phyloP scores from a whole-genome alignment of 2,113 vertebrate genomes.

The Hyperopisus bebe region DNA sequence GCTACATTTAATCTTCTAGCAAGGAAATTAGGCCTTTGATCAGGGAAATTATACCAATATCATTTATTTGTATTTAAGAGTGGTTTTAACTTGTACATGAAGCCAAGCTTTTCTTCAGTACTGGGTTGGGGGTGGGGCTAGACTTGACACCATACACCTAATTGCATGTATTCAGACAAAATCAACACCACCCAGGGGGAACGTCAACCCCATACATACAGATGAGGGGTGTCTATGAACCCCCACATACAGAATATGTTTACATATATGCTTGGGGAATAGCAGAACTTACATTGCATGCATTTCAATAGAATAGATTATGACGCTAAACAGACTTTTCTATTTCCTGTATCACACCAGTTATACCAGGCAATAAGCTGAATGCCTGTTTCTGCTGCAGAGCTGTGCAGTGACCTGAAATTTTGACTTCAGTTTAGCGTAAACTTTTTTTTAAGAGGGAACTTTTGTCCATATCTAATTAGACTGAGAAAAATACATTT shows the following conservation, averaged over 20 bases:
- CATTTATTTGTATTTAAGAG: neutral
- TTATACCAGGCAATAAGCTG: neutral
- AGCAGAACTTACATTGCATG: neutral
- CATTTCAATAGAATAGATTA: neutral
- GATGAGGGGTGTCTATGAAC: neutral
- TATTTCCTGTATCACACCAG: neutral
- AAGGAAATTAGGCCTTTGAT: neutral
- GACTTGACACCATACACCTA: neutral
- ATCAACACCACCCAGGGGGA: neutral
- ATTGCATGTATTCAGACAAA: neutral
- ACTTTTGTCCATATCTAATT: neutral
- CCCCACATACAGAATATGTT: neutral
- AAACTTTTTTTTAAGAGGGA: neutral
- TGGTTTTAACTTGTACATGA: neutral
- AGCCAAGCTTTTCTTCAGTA: neutral
- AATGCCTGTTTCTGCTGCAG: neutral
- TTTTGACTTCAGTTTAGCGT: neutral
- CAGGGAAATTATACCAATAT: neutral
- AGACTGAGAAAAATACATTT: neutral
- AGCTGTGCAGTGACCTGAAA: neutral
- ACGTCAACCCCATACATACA: neutral
- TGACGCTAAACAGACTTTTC: neutral
- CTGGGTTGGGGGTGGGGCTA: neutral
- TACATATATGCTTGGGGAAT: neutral
- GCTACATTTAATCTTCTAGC: neutral